A percentile compares a stretch with the other conserved stretches of the same genome.
Evolutionary conservation across 2,888 invertebrate genomes (phyloP).

Genomic region (Tryphoninae sp.): DNA sequence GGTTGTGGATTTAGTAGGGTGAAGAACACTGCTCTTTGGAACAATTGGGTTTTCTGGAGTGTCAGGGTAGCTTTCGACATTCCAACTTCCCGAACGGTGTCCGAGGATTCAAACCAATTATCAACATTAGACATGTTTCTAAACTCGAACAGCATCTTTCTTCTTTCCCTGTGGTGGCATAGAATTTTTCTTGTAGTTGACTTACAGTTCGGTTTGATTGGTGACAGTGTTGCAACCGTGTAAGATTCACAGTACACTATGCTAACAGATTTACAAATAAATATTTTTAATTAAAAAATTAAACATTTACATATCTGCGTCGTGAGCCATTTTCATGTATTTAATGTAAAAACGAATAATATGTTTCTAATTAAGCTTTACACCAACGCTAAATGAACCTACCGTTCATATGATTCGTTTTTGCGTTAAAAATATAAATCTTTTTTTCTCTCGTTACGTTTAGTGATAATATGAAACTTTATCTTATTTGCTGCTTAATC

Average conservation of each 20-base stretch:
- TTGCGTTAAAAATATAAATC: background rate
- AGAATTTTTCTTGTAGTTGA: background rate
- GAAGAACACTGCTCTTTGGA: constrained; percentile 85
- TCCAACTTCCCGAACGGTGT: constrained; percentile 85
- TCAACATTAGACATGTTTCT: constrained; percentile 82
- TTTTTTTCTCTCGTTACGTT: background rate
- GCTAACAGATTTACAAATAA: background rate
- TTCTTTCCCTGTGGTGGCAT: constrained; percentile 56
- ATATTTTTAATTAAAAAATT: background rate
- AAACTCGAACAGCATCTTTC: constrained; percentile 83
- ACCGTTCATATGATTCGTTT: background rate
- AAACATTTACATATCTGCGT: background rate
- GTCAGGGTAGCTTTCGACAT: constrained; percentile 86
- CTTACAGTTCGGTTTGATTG: background rate
- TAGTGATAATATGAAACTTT: background rate
- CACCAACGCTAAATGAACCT: background rate
- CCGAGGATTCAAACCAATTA: constrained; percentile 86
- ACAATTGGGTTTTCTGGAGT: constrained; percentile 84
- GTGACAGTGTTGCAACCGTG: background rate
- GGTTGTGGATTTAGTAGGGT: constrained; percentile 86
- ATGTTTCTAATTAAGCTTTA: background rate
- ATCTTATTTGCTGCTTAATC: background rate
- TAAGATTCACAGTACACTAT: background rate
- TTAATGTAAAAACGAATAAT: no score
- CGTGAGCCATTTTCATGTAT: no score